Percentiles rank a stretch among this genome's conserved stretches.
Conservation (phyloP, 2,888 invertebrate species). For the Tineola bisselliella region DNA sequence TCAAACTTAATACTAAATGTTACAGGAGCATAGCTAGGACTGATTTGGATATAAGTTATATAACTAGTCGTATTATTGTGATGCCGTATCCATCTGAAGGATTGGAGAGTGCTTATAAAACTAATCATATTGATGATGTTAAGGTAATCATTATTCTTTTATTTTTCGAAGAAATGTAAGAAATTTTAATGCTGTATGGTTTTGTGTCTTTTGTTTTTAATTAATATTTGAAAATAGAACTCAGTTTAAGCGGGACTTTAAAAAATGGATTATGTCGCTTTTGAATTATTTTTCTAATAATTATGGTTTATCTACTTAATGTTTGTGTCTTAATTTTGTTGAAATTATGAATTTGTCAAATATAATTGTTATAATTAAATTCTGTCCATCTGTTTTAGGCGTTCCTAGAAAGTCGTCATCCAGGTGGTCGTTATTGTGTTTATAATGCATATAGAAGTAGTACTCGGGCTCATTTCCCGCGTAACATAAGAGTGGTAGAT, state of each 20-base stretch:
- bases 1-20: too few species aligned
- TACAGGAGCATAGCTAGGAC: conserved; percentile 81
- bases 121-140: conserved; percentile 94
- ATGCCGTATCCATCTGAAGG: conserved; percentile 97
- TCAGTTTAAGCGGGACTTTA: too few species aligned
- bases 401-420: conserved; percentile 80
- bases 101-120: conserved; percentile 90
- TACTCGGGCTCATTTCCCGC: conserved; percentile 65
- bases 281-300: too few species aligned
- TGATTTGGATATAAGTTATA: conserved; percentile 91
- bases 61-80: conserved; percentile 89
- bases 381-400: conserved; percentile 40
- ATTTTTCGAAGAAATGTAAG: too few species aligned
- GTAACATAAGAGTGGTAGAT: conserved; percentile 66
- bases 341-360: too few species aligned
- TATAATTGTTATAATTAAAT: too few species aligned
- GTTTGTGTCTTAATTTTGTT: too few species aligned
- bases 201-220: too few species aligned
- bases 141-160: conserved; percentile 54
- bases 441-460: conserved; percentile 78
- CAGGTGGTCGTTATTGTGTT: conserved; percentile 80
- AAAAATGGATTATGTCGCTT: too few species aligned
- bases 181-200: too few species aligned
- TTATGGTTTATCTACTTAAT: too few species aligned
- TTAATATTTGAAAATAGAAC: too few species aligned